phyloP scores from a whole-genome alignment of 2,888 invertebrate genomes.

The Macrosiphum euphorbiae region DNA sequence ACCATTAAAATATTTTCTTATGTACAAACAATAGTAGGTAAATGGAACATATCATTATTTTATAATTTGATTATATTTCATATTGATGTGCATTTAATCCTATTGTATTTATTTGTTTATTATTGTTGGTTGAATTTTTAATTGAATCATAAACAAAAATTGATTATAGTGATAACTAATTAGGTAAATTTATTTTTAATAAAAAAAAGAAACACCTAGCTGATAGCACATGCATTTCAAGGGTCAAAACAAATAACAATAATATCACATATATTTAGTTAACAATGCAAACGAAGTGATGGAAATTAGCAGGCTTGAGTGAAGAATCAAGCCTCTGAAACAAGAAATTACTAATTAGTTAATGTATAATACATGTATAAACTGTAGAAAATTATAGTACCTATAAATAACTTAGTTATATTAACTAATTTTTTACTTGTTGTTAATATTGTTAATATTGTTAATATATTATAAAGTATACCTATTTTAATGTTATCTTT shows the following conservation, averaged over 20 bases:
- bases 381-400: not conserved
- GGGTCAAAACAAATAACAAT: not conserved
- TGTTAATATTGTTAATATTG: not conserved
- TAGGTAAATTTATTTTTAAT: not conserved
- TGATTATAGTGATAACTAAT: not conserved
- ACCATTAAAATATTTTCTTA: not conserved
- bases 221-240: not conserved
- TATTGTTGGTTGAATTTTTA: not conserved
- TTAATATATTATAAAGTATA: not conserved
- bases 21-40: not conserved
- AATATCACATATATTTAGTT: not conserved
- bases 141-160: not conserved
- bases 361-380: not conserved
- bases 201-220: not conserved
- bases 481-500: not conserved
- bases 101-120: not conserved
- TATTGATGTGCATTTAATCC: not conserved
- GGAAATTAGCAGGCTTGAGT: not conserved
- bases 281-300: not conserved
- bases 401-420: not conserved
- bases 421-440: not conserved
- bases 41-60: not conserved
- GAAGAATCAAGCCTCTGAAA: not conserved
- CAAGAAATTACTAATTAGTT: not conserved
- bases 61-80: not conserved